Conservation (phyloP, 2,113 vertebrate species). For the cat (Felis catus) region F.catus_Fca126_mat1.0 CM031412.1:115604001-115604500, state of each 20-base stretch:
- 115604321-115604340: conserved; percentile 32
- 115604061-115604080: conserved; percentile 17
- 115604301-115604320: conserved; percentile 6
- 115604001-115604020: neutral
- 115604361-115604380: neutral
- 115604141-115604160: neutral
- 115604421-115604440: neutral
- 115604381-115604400: neutral
- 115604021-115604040: neutral
- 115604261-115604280: neutral
- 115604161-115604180: neutral
- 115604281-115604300: neutral
- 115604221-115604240: neutral
- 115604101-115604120: neutral
- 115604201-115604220: neutral
- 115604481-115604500: neutral
- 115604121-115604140: neutral
- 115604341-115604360: conserved; percentile 14
- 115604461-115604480: neutral
- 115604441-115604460: neutral
- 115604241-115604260: neutral
- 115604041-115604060: neutral
- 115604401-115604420: neutral
- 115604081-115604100: conserved; percentile 37
- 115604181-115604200: neutral